Evolutionary conservation across 2,797 vertebrate genomes (phyloP).

Genomic region (Arnoldichthys spilopterus): DNA sequence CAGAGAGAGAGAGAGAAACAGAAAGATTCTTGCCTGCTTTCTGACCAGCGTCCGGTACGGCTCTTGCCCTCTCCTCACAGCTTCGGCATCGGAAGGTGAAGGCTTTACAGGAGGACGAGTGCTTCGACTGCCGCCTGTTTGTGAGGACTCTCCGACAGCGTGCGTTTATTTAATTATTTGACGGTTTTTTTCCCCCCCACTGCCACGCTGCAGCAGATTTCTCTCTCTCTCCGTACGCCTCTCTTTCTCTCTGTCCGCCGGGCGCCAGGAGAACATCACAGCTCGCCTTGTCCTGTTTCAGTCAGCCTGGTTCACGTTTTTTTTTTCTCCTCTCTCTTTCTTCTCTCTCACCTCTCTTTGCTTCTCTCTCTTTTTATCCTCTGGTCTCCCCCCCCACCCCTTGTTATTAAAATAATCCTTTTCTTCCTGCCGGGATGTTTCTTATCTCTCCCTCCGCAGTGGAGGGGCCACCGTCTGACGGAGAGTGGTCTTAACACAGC

Average conservation of each 20-base stretch:
- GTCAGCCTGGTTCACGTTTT: conserved; percentile 35
- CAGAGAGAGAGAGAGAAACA: conserved; percentile 66
- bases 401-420: conserved; percentile 70
- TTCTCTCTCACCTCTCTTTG: conserved; percentile 19
- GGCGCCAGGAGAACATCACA: conserved; percentile 12
- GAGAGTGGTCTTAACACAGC: conserved; percentile 72
- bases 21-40: conserved; percentile 55
- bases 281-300: conserved; percentile 2
- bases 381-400: conserved; percentile 34
- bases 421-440: conserved; percentile 64
- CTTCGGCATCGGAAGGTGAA: conserved; percentile 26
- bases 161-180: conserved; percentile 79
- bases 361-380: conserved; percentile 43
- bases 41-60: conserved; percentile 59
- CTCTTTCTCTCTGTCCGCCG: conserved; percentile 23
- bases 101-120: conserved; percentile 31
- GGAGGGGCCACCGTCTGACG: conserved; percentile 73
- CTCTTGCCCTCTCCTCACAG: conserved; percentile 38
- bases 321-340: conserved; percentile 47
- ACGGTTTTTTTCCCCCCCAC: conserved; percentile 61
- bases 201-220: conserved; percentile 78
- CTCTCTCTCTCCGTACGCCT: conserved; percentile 26
- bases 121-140: conserved; percentile 53
- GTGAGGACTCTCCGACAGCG: conserved; percentile 66
- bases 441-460: conserved; percentile 68